Percentiles rank a stretch among this genome's conserved stretches.
These are phyloP conservation scores for Odontophorus gujanensis DNA, from an alignment of 2,113 vertebrate genomes.

Conservation along the genomic window DNA sequence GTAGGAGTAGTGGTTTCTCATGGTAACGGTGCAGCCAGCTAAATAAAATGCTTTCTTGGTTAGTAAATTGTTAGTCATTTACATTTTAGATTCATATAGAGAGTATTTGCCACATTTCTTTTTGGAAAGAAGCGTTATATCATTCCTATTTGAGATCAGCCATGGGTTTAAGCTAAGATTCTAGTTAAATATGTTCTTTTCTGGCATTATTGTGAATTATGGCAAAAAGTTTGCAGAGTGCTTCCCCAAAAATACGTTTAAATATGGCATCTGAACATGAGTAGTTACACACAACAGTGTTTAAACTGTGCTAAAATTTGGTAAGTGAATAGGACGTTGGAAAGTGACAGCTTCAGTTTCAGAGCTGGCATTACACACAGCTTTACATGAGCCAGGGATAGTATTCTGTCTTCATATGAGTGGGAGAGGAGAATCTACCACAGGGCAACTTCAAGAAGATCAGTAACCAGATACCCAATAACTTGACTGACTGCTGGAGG, in stretches of 20 bases:
- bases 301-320: background rate
- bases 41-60: background rate
- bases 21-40: background rate
- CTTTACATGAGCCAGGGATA: fast-evolving
- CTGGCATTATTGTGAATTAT: background rate
- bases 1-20: background rate
- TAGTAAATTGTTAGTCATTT: background rate
- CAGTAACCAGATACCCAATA: background rate
- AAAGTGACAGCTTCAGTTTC: background rate
- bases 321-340: background rate
- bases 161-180: background rate
- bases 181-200: background rate
- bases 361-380: background rate
- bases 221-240: background rate
- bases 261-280: background rate
- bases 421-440: background rate
- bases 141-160: background rate
- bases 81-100: background rate
- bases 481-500: background rate
- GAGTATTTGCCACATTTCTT: background rate
- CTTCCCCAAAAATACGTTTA: background rate
- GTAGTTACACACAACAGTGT: background rate
- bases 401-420: background rate
- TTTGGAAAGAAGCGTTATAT: background rate
- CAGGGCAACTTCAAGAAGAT: background rate